phyloP scores from a whole-genome alignment of 2,888 invertebrate species.

The Blera fallax region DNA sequence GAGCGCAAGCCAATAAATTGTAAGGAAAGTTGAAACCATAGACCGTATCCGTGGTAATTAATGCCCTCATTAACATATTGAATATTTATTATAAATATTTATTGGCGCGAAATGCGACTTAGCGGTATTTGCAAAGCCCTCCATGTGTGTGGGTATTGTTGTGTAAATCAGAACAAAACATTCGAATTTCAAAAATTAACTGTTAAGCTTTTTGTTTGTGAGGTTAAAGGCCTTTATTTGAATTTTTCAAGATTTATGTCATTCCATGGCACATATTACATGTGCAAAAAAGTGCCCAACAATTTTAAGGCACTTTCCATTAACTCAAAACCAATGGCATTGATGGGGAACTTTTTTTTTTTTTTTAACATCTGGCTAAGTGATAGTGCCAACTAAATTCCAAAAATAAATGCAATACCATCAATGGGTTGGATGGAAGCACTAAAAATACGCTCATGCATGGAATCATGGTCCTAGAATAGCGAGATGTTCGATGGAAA shows the following conservation, averaged over 20 bases:
- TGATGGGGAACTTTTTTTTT: background rate
- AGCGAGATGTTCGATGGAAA: conserved; percentile 5
- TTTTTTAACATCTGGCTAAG: conserved; percentile 34
- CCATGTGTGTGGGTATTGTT: background rate
- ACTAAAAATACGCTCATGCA: conserved; percentile 20
- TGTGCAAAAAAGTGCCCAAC: background rate
- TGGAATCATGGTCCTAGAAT: conserved; percentile 38
- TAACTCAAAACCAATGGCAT: conserved; percentile 1
- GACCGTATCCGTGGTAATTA: conserved; percentile 40
- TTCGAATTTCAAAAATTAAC: background rate
- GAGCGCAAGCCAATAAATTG: conserved; percentile 16
- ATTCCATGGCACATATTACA: background rate
- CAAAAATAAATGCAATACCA: conserved; percentile 27
- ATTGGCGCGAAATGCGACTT: conserved; percentile 21
- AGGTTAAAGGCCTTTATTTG: conserved; percentile 23
- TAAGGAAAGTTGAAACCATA: conserved; percentile 22
- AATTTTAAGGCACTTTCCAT: background rate
- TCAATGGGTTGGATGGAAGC: conserved; percentile 24
- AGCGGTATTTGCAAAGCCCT: background rate
- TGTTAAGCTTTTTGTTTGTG: background rate
- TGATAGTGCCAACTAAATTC: conserved; percentile 17
- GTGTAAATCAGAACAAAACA: background rate
- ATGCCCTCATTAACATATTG: conserved; percentile 44
- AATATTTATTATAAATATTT: conserved; percentile 33
- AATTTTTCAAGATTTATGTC: background rate